Evolutionary conservation across 2,888 invertebrate species (phyloP).

Genomic region (Caenorhabditis sulstoni): DNA sequence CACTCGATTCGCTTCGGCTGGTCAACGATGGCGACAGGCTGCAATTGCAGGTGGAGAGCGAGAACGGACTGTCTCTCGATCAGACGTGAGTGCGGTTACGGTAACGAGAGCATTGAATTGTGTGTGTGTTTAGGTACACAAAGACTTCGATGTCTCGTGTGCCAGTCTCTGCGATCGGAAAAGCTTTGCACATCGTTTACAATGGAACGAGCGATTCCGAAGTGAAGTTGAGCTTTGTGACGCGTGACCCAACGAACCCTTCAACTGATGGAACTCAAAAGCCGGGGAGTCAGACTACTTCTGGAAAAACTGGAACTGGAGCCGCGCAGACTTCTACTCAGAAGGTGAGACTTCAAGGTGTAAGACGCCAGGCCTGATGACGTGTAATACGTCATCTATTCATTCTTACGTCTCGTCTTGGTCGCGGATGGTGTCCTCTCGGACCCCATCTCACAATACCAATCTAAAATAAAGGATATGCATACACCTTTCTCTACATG

Average conservation of each 20-base stretch:
- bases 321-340: background rate
- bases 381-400: no score
- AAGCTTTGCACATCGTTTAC: slow-evolving; percentile 26
- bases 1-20: slow-evolving; percentile 8
- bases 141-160: slow-evolving; percentile 10
- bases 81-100: slow-evolving; percentile 23
- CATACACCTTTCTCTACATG: no score
- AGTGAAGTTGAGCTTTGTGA: slow-evolving; percentile 27
- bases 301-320: slow-evolving; percentile 13
- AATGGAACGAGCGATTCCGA: slow-evolving; percentile 23
- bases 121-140: slow-evolving; percentile 23
- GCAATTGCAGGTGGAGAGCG: slow-evolving; percentile 33
- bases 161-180: slow-evolving; percentile 27
- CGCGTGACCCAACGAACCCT: slow-evolving; percentile 9
- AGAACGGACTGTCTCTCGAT: slow-evolving; percentile 12
- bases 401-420: no score
- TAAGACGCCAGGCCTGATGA: no score
- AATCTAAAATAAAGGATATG: no score
- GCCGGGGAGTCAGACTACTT: no score
- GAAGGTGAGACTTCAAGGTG: no score
- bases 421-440: no score
- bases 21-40: slow-evolving; percentile 36
- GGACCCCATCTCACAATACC: no score
- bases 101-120: background rate
- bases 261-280: background rate